Evolutionary conservation across 2,888 invertebrate genomes (phyloP), one percentile per base, ranked within the genome.

Genomic region (Oegoconia quadripuncta): DNA sequence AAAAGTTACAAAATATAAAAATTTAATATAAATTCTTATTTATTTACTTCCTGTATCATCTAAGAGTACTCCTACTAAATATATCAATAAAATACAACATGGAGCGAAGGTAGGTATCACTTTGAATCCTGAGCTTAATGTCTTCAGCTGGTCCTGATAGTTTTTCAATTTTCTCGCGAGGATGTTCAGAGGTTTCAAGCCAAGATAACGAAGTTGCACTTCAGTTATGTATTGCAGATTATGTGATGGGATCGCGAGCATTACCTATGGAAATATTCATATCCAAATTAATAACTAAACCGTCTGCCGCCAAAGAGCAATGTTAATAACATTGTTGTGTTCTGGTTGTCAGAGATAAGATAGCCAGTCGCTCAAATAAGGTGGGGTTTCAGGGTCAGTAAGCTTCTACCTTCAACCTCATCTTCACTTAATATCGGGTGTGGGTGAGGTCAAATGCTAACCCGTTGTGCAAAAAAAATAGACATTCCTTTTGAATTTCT

Each of bases 171-270:
- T 83, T 32, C 60, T 74, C 0, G 67, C 63, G 9, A 79, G 52
- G 27, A 86, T 78, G 27, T 77, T 83, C 1, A 64, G 48, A 0
- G 81, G 47, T 39, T 72, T 82, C 5, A 63, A 59, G 2, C 59
- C 52, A 2, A 86, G 49, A 37, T 74, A 67, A 2, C 59, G 57
- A 2, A 74, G 41, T 45, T 86, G 86, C 20, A 48, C 42, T 3
- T 76, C 72, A 1, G 78, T 75, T 3, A 86, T 52, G 30, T 68
- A 52, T 37, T 50, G 59, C 23, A 86, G 45, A 25, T 55, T 74
- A 6, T 59, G 41, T 11, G 75, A 49, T 3, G 66, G 56, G 57
- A 86, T 84, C 31, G 64, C 62, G 29, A 64, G 33, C 74, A 84
- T 77, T 7, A 86, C 81, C 86, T 86, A 44, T 16, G 49, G 43